These are phyloP conservation scores for Muscicapa adusta DNA, from an alignment of 2,113 vertebrate species.

Conservation along the genomic window DNA sequence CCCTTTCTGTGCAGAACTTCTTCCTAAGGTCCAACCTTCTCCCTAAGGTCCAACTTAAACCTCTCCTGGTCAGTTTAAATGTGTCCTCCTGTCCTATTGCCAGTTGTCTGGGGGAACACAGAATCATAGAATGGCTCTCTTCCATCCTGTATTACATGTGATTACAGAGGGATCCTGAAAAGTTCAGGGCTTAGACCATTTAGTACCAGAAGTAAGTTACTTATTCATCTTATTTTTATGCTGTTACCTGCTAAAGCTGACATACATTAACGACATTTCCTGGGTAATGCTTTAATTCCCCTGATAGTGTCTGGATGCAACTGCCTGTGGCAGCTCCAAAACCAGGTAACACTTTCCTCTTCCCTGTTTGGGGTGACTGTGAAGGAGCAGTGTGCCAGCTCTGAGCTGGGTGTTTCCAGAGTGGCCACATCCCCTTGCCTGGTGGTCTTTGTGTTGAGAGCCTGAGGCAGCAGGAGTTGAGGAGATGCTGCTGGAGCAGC, in stretches of 20 bases:
- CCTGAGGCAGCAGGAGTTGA: neutral
- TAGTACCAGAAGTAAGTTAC: neutral
- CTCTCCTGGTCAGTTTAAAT: neutral
- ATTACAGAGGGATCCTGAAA: too few relatives aligned
- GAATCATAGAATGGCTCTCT: neutral
- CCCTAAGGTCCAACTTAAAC: neutral
- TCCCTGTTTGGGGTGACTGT: rapidly evolving
- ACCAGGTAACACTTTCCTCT: neutral
- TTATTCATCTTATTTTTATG: neutral
- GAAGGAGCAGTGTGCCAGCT: neutral
- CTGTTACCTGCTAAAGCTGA: neutral
- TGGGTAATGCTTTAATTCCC: neutral
- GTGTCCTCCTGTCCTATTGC: neutral
- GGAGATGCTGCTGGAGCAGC: neutral
- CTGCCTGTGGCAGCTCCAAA: too few relatives aligned
- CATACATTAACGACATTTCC: neutral
- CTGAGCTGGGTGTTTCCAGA: neutral
- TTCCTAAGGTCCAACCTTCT: neutral
- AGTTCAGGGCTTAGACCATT: neutral
- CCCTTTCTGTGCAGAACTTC: neutral
- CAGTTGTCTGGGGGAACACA: neutral
- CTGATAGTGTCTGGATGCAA: neutral
- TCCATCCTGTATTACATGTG: rapidly evolving
- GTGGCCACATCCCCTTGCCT: rapidly evolving
- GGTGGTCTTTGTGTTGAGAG: neutral